Evolutionary conservation across 2,797 vertebrate species (phyloP).

Genomic region (Phrynocephalus forsythii): DNA sequence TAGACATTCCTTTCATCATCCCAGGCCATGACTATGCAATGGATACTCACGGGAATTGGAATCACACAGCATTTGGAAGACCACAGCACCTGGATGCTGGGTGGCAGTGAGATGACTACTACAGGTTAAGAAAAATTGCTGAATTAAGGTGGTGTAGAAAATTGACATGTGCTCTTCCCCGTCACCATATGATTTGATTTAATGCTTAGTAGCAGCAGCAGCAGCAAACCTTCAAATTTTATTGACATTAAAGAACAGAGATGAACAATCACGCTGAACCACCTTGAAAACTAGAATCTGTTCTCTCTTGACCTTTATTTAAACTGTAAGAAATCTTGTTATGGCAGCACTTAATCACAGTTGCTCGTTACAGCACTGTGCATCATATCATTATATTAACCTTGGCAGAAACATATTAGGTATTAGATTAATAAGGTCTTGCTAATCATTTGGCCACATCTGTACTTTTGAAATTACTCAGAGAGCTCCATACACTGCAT

Average conservation of each 20-base stretch:
- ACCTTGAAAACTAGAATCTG: neutral
- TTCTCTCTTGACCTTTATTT: constrained; percentile 33
- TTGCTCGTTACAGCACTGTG: constrained; percentile 2
- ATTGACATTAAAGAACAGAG: constrained; percentile 25
- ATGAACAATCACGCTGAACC: constrained; percentile 21
- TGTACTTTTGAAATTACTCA: constrained; percentile 44
- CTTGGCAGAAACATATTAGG: constrained; percentile 38
- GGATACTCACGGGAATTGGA: neutral
- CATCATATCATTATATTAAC: neutral
- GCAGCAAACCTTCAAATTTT: constrained; percentile 22
- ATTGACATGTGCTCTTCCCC: neutral
- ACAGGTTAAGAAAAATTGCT: neutral
- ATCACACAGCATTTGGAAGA: neutral
- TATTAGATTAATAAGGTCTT: constrained; percentile 41
- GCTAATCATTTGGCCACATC: constrained; percentile 41
- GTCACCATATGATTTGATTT: constrained; percentile 22
- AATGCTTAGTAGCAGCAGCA: neutral
- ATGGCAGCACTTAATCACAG: constrained; percentile 8
- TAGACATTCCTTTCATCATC: neutral
- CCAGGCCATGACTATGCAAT: neutral
- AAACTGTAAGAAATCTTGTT: constrained; percentile 31
- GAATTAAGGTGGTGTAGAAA: neutral
- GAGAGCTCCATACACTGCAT: neutral
- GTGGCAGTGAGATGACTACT: constrained; percentile 1
- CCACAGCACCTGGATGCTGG: neutral